Percentiles rank a stretch among this genome's conserved stretches.
phyloP scores from a whole-genome alignment of 2,888 invertebrate species.

The Craniophora ligustri region DNA sequence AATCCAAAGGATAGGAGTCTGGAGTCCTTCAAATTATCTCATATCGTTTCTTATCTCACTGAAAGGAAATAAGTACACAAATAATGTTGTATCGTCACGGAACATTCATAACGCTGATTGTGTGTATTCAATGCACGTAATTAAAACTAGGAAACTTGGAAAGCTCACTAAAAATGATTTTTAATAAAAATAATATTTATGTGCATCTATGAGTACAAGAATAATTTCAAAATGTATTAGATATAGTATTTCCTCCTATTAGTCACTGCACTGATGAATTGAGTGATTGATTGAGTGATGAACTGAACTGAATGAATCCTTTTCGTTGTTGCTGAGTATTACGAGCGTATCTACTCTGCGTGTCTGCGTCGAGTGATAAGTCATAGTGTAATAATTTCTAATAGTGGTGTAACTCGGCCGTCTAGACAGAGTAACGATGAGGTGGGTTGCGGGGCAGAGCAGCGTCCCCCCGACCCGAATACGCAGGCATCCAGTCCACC shows the following conservation, averaged over 20 bases:
- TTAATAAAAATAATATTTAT: not conserved
- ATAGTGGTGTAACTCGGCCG: too few species aligned
- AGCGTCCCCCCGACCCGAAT: too few species aligned
- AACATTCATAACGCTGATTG: constrained; percentile 45
- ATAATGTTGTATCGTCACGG: constrained; percentile 69
- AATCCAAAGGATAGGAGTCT: constrained; percentile 50
- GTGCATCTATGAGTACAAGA: not conserved
- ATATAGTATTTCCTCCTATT: constrained; percentile 52
- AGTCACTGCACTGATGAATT: constrained; percentile 55
- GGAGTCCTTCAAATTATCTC: constrained; percentile 73
- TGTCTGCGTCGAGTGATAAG: too few species aligned
- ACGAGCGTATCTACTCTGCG: too few species aligned
- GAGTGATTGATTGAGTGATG: not conserved
- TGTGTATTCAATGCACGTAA: constrained; percentile 19
- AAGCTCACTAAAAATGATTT: constrained; percentile 22
- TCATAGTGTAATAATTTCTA: too few species aligned
- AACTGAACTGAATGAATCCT: too few species aligned
- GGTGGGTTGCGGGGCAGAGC: too few species aligned
- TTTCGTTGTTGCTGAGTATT: too few species aligned
- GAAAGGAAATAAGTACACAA: constrained; percentile 80
- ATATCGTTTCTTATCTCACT: constrained; percentile 82
- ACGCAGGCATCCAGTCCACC: too few species aligned
- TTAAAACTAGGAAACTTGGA: constrained; percentile 19
- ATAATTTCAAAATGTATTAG: constrained; percentile 35
- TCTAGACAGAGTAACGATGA: too few species aligned